phyloP scores from a whole-genome alignment of 2,113 vertebrate species.

The Alosa alosa region DNA sequence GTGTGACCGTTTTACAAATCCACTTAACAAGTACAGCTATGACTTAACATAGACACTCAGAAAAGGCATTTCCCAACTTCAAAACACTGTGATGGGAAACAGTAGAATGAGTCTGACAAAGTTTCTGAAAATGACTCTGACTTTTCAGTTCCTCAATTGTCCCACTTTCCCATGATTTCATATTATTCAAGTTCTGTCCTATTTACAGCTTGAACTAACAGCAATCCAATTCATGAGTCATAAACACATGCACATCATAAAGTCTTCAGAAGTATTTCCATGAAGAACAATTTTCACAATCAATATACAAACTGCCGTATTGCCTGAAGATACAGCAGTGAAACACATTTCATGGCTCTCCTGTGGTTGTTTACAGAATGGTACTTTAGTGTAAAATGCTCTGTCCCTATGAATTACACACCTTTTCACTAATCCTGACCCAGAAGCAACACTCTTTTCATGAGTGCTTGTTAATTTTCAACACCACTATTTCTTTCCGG shows the following conservation, averaged over 20 bases:
- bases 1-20: not conserved
- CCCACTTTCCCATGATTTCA: not conserved
- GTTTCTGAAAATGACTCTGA: not conserved
- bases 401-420: not conserved
- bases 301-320: not conserved
- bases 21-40: not conserved
- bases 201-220: not conserved
- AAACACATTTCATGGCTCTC: not conserved
- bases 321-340: not conserved
- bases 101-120: not conserved
- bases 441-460: not conserved
- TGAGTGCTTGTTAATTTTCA: not conserved
- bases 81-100: not conserved
- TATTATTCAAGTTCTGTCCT: not conserved
- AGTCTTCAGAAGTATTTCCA: not conserved
- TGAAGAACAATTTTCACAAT: not conserved
- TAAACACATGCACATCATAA: not conserved
- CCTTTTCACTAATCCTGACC: not conserved
- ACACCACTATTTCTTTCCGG: not conserved
- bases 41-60: not conserved
- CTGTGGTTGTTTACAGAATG: not conserved
- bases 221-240: not conserved
- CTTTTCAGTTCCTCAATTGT: not conserved
- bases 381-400: not conserved
- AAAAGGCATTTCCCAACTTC: not conserved